phyloP scores from a whole-genome alignment of 2,797 vertebrate genomes.

The Cygnus olor region DNA sequence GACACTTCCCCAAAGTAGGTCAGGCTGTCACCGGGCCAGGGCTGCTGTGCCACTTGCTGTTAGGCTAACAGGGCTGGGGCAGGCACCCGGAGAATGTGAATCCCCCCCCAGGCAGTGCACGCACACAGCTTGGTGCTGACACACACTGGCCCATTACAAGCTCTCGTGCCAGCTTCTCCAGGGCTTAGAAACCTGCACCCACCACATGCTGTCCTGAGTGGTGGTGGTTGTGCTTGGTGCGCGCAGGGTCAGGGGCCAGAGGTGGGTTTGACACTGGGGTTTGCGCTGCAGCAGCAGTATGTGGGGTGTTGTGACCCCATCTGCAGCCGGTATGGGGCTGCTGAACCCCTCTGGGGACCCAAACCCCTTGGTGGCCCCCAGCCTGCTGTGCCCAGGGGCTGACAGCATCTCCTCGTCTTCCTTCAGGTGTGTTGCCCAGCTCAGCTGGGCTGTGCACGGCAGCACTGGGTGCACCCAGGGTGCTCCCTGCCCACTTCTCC shows the following conservation, averaged over 20 bases:
- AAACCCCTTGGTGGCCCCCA: too few relatives aligned
- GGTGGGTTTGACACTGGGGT: not conserved
- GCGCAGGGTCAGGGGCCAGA: not conserved
- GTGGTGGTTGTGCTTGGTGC: not conserved
- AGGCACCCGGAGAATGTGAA: rapidly evolving
- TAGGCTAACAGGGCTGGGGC: rapidly evolving
- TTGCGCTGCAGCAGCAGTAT: rapidly evolving
- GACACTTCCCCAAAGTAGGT: not conserved
- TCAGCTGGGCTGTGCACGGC: too few relatives aligned
- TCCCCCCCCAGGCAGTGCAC: not conserved
- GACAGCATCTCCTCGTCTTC: too few relatives aligned
- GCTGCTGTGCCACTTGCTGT: not conserved
- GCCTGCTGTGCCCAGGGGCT: too few relatives aligned
- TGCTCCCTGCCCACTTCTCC: too few relatives aligned
- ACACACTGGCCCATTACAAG: not conserved
- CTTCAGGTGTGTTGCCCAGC: too few relatives aligned
- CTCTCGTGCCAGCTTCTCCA: rapidly evolving
- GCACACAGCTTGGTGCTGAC: not conserved
- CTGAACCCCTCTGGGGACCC: not conserved
- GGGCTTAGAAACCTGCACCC: not conserved
- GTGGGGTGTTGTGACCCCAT: rapidly evolving
- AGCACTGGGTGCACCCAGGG: too few relatives aligned
- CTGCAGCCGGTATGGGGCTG: not conserved
- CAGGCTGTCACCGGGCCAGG: not conserved
- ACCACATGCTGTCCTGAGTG: not conserved